Evolutionary conservation across 1,140 invertebrate species (phyloP).

Genomic region (Halictus rubicundus): DNA sequence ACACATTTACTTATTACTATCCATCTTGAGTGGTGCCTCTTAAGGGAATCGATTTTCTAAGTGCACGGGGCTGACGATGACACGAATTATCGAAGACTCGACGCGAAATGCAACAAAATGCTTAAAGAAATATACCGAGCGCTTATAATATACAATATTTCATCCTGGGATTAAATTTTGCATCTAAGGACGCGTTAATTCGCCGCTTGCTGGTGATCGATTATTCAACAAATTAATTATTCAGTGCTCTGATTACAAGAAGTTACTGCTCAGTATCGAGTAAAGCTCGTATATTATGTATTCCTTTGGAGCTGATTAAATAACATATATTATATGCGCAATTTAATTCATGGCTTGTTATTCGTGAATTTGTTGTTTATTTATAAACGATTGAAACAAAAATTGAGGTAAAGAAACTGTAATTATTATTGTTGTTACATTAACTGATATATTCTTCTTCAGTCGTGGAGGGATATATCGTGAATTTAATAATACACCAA

Average conservation of each 20-base stretch:
- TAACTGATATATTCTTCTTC: no score
- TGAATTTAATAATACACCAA: no score
- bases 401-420: no score
- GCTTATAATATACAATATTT: not conserved
- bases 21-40: conserved; percentile 74
- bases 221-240: not conserved
- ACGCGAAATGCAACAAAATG: conserved; percentile 65
- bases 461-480: no score
- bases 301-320: no score
- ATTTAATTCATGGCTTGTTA: no score
- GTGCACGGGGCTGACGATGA: conserved; percentile 69
- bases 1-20: conserved; percentile 80
- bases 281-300: no score
- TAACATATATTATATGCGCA: no score
- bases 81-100: conserved; percentile 68
- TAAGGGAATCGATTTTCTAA: conserved; percentile 76
- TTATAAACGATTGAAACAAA: no score
- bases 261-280: no score
- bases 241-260: not conserved
- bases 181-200: conserved; percentile 1
- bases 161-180: not conserved
- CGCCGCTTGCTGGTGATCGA: not conserved
- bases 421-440: no score
- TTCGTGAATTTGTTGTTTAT: no score
- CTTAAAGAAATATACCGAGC: conserved; percentile 58